A percentile compares a stretch with the other conserved stretches of the same genome.
Conservation (phyloP, 2,113 vertebrate species). For the Atractosteus spatula region DNA sequence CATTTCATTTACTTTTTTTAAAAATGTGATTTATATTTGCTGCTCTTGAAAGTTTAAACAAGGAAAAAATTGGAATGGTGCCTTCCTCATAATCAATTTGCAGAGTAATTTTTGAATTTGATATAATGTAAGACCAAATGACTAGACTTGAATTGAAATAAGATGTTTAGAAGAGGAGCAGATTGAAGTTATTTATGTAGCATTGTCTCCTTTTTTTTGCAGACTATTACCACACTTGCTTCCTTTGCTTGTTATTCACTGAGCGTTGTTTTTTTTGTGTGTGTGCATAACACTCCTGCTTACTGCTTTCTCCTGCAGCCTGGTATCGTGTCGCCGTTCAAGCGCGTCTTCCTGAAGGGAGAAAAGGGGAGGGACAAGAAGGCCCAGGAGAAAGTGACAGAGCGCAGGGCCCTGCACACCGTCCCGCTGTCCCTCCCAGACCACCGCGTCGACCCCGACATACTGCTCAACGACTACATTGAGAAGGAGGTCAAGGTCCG, state of each 20-base stretch:
- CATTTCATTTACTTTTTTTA: too few species aligned
- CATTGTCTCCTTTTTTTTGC: too few species aligned
- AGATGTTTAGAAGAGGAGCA: not conserved
- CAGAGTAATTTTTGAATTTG: too few species aligned
- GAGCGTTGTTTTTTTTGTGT: not conserved
- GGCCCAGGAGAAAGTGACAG: slow-evolving; percentile 86
- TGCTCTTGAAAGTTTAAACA: too few species aligned
- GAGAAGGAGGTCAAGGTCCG: slow-evolving; percentile 95
- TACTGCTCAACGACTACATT: slow-evolving; percentile 93
- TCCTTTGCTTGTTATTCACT: too few species aligned
- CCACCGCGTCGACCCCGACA: slow-evolving; percentile 85
- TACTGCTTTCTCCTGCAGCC: slow-evolving; percentile 63
- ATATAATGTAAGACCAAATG: too few species aligned
- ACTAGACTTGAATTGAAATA: not conserved
- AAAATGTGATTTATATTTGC: too few species aligned
- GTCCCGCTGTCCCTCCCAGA: slow-evolving; percentile 81
- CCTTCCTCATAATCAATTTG: too few species aligned
- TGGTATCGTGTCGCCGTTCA: slow-evolving; percentile 94
- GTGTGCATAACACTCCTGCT: not conserved
- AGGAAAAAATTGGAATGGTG: too few species aligned
- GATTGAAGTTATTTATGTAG: too few species aligned
- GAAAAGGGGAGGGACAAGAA: slow-evolving; percentile 93
- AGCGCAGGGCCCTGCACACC: slow-evolving; percentile 87
- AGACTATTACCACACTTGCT: too few species aligned
- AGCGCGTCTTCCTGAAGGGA: slow-evolving; percentile 92